Conservation (phyloP, 2,113 vertebrate genomes). For the Phycodurus eques region DNA sequence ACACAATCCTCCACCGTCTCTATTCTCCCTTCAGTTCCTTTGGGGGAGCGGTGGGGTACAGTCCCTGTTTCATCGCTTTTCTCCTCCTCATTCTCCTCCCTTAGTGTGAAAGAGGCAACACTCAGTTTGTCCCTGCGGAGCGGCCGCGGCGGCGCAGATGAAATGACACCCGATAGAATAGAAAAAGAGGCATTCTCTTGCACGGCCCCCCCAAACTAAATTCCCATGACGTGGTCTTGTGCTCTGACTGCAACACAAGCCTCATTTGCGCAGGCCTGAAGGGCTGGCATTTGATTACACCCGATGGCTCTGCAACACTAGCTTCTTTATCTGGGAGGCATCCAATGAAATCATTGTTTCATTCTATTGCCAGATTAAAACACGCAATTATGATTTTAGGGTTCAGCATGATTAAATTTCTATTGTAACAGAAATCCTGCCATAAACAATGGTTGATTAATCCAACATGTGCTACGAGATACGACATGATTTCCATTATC, state of each 20-base stretch:
- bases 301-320: conserved; percentile 57
- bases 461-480: not conserved
- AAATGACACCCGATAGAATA: conserved; percentile 65
- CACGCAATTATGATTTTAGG: not conserved
- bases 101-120: conserved; percentile 59
- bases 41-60: conserved; percentile 26
- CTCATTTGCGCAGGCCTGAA: conserved; percentile 24
- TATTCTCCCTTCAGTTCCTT: conserved; percentile 60
- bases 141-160: conserved; percentile 53
- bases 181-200: conserved; percentile 67
- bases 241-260: conserved; percentile 51
- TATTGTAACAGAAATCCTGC: not conserved
- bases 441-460: not conserved
- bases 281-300: conserved; percentile 56
- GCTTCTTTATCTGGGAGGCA: conserved; percentile 59
- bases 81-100: conserved; percentile 48
- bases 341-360: conserved; percentile 63
- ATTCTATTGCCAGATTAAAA: conserved; percentile 25
- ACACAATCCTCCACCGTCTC: conserved; percentile 70
- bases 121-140: conserved; percentile 58
- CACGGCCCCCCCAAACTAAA: conserved; percentile 66
- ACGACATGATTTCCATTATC: too few relatives aligned
- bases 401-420: not conserved
- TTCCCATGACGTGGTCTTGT: conserved; percentile 68
- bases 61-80: conserved; percentile 59